These are phyloP conservation scores for Tipula unca DNA, from an alignment of 2,888 invertebrate genomes.

Conservation along the genomic window DNA sequence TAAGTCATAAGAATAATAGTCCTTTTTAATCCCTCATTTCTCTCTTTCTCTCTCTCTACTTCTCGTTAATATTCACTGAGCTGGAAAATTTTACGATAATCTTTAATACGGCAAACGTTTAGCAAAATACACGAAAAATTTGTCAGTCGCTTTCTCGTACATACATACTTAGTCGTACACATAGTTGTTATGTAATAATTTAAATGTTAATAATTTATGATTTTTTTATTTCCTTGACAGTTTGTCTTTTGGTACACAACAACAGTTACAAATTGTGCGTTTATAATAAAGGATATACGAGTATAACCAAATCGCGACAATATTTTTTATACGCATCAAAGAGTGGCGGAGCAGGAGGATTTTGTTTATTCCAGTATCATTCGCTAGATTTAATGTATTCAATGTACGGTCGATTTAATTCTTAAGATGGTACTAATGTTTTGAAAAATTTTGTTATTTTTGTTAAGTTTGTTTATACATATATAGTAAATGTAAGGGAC, in stretches of 20 bases:
- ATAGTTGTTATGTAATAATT: neutral
- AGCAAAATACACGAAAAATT: neutral
- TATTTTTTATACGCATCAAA: neutral
- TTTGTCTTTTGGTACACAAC: neutral
- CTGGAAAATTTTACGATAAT: conserved; percentile 2
- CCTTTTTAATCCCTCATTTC: neutral
- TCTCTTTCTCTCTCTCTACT: neutral
- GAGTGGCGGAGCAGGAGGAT: neutral
- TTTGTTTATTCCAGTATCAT: neutral
- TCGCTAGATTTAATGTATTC: neutral
- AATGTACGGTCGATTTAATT: neutral
- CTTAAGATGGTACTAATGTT: neutral
- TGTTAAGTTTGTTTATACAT: neutral
- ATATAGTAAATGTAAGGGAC: neutral
- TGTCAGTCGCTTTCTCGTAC: neutral
- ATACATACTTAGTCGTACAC: too few species aligned
- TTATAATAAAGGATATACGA: neutral
- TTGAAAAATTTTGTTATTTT: neutral
- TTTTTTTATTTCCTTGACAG: neutral
- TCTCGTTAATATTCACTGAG: neutral
- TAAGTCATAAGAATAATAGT: neutral
- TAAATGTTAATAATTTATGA: neutral
- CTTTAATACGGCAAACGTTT: neutral
- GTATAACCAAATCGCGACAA: neutral
- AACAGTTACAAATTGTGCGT: neutral